Conservation (phyloP, 2,888 invertebrate genomes). For the Drosophila conformis region DNA sequence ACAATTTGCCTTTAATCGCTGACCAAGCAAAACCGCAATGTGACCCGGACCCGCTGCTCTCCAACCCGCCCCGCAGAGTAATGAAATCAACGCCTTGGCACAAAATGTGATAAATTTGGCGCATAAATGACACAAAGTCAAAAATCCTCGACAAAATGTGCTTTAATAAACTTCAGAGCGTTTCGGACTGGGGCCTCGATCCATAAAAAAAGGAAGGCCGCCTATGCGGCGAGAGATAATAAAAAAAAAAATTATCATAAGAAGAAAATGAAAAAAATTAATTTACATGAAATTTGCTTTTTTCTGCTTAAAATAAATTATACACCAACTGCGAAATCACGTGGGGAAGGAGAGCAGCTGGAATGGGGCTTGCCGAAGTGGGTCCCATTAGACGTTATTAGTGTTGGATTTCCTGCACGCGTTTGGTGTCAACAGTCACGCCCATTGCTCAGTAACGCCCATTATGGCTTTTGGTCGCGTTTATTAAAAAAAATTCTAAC, state of each 20-base stretch:
- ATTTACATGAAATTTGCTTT: constrained; percentile 69
- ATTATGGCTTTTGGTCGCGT: constrained; percentile 10
- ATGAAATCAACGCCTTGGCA: constrained; percentile 56
- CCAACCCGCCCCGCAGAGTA: constrained; percentile 16
- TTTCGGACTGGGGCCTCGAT: constrained; percentile 1
- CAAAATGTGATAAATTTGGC: constrained; percentile 65
- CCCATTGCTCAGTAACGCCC: constrained; percentile 22
- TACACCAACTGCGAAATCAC: constrained; percentile 22
- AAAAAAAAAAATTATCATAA: constrained; percentile 62
- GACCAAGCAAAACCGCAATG: constrained; percentile 41
- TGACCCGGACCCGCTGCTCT: neutral
- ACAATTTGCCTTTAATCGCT: constrained; percentile 53
- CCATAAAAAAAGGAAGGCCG: constrained; percentile 17
- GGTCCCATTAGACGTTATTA: constrained; percentile 57
- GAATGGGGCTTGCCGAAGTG: neutral
- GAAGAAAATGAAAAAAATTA: constrained; percentile 65
- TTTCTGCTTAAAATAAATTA: constrained; percentile 54
- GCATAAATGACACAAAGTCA: constrained; percentile 67
- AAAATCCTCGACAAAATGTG: constrained; percentile 62
- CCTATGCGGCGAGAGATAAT: constrained; percentile 48
- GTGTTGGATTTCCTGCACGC: constrained; percentile 54
- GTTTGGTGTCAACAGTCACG: constrained; percentile 42
- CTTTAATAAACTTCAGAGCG: constrained; percentile 55
- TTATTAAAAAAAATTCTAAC: constrained; percentile 11
- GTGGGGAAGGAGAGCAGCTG: neutral